Base-by-base conservation (phyloP, 1,140 invertebrate genomes). In the Argopecten irradians region DNA sequence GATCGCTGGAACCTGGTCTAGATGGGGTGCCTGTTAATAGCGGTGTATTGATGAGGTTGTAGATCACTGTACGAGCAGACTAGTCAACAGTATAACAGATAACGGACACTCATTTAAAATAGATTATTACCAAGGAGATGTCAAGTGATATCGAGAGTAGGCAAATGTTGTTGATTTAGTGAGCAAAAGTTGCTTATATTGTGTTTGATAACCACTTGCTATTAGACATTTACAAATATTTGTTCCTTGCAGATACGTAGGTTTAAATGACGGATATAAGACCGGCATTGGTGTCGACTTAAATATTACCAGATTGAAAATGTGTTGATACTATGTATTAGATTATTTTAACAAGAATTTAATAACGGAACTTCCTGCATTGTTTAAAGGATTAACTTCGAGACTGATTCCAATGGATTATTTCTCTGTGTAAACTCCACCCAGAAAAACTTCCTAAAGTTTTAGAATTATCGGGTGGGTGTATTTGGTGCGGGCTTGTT, bases 31-130 rank as follows among this genome's bases (percentile, higher is more conserved):
- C 55, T 28, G 55, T 71, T 71, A 71, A 71, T 71, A 71, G 55
- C n/a, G n/a, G 8, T n/a, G 43, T 71, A 71, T n/a, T 71, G 22
- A 71, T n/a, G 55, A 71, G 55, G n/a, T 22, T 19, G 2, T 28
- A n/a, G n/a, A n/a, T 71, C n/a, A 28, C 55, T 28, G 55, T 71
- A n/a, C 28, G 28, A 71, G 55, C n/a, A 71, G 55, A 28, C 22
- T 16, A 22, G 22, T 11, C 7, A 71, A 71, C 22, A 71, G 22
- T n/a, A n/a, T 71, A 71, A 71, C 55, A 71, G 55, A 71, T 71
- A 71, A 71, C 55, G 55, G 55, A 71, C 55, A 71, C 11, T n/a
- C 55, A 71, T 71, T 71, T 71, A 71, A 71, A 71, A 71, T 11
- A n/a, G 22, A 71, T 71, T 71, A 71, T 71, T 71, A 71, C 22